Base-by-base conservation (phyloP, 2,888 invertebrate species). In the Molanna angustata region DNA sequence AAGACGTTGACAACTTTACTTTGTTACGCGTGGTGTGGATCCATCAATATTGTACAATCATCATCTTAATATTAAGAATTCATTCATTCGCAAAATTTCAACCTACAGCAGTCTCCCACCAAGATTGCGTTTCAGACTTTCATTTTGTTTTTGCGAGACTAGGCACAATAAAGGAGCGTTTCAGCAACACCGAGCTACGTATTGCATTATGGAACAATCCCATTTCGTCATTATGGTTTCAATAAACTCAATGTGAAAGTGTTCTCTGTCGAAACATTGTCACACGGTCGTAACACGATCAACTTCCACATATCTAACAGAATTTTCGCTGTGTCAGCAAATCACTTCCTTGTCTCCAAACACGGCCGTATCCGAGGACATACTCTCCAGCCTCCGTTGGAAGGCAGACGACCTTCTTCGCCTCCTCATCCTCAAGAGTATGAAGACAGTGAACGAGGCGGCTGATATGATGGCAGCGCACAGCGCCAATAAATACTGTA, bases 251-350 rank as follows among this genome's bases (percentile, higher is more conserved):
- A 40, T 33, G 42, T 47, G 17, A 47, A 41, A 20, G 17, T 47
- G 31, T 32, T 4, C 40, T 13, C 33, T 47, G 27, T 42, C 17
- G 33, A 39, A 62, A 64, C 65, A 67, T 66, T 77, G 83, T 91
- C 90, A 92, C 80, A 92, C 91, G 62, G 92, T 92, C 67, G 91
- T 92, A 68, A 92, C 91, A 60, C 91, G 83, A 71, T 92, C 92
- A 64, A 92, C 85, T 74, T 92, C 91, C 69, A 91, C 89, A 73
- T 91, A 92, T 69, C 90, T 88, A 78, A 90, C 91, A 85, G 91
- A 90, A 88, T 89, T 89, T 83, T 91, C 90, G 86, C 86, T 90
- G 82, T 90, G 91, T 92, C 92, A 92, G 91, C 91, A 90, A 83
- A 91, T 90, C 76, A 90, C 88, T 72, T 90, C 90, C 71, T 90